phyloP scores from a whole-genome alignment of 2,113 vertebrate species.

The Melanotaenia duboulayi region DNA sequence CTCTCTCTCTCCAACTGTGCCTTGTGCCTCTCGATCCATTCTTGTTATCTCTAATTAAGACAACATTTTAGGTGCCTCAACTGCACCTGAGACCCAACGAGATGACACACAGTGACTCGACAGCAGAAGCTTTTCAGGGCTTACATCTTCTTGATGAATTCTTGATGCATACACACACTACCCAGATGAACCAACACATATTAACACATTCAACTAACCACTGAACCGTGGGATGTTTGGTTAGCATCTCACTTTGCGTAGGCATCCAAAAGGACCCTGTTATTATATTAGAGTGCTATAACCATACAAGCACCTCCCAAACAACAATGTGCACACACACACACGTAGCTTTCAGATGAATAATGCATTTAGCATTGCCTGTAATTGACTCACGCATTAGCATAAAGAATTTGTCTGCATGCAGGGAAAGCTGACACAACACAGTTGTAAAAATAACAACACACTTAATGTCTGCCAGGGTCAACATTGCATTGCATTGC shows the following conservation, averaged over 20 bases:
- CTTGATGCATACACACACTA: not conserved
- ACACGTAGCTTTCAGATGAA: constrained; percentile 46
- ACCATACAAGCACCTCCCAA: constrained; percentile 9
- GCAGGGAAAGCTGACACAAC: constrained; percentile 34
- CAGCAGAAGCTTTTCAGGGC: constrained; percentile 27
- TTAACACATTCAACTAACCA: constrained; percentile 62
- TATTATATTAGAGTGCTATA: constrained; percentile 6
- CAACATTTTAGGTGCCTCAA: constrained; percentile 39
- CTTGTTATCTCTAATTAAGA: constrained; percentile 63
- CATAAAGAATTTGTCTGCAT: constrained; percentile 50
- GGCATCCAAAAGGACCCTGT: constrained; percentile 8
- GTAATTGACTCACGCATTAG: constrained; percentile 61
- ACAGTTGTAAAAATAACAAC: constrained; percentile 40
- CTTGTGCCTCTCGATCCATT: constrained; percentile 34
- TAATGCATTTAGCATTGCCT: constrained; percentile 53
- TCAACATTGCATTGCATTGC: constrained; percentile 26
- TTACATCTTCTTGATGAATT: constrained; percentile 16
- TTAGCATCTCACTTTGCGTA: constrained; percentile 20
- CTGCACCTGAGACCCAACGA: constrained; percentile 61
- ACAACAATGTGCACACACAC: not conserved
- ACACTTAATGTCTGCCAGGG: constrained; percentile 27
- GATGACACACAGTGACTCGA: constrained; percentile 24
- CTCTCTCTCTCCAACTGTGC: constrained; percentile 11
- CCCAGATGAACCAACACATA: constrained; percentile 18
- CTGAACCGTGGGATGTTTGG: constrained; percentile 54